Evolutionary conservation across 2,797 vertebrate species (phyloP).

Genomic region (Tangara arthus): DNA sequence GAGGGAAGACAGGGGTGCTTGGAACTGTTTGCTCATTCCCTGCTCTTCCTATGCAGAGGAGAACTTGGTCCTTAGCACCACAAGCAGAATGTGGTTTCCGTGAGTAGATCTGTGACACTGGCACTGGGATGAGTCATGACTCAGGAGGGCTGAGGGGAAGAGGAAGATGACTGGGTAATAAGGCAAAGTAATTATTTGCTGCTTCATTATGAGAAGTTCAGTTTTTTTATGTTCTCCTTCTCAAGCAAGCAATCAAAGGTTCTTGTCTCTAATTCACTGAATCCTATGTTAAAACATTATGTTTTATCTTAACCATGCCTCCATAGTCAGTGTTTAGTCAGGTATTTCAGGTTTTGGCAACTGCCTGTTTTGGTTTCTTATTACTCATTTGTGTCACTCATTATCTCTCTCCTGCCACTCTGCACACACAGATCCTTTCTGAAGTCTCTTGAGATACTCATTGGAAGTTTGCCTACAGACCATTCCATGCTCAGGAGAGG

Average conservation of each 20-base stretch:
- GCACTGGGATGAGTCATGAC: neutral
- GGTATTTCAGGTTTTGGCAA: neutral
- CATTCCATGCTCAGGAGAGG: neutral
- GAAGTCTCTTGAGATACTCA: neutral
- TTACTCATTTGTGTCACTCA: neutral
- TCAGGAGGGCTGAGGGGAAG: neutral
- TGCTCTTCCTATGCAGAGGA: neutral
- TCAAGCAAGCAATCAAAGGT: neutral
- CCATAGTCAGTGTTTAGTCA: neutral
- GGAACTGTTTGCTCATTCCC: neutral
- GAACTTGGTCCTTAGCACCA: neutral
- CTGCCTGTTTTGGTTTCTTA: neutral
- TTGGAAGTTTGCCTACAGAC: neutral
- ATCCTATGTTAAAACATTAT: neutral
- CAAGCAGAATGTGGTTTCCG: neutral
- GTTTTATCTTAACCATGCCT: neutral
- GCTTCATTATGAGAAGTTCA: neutral
- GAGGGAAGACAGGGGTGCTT: neutral
- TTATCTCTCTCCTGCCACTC: neutral
- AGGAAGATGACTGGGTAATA: neutral
- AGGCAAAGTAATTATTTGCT: neutral
- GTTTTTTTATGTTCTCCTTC: neutral
- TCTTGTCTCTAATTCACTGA: neutral
- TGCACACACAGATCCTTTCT: neutral
- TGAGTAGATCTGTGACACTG: neutral